Base-by-base conservation (phyloP, 2,113 vertebrate genomes). In the Syrrhaptes paradoxus region DNA sequence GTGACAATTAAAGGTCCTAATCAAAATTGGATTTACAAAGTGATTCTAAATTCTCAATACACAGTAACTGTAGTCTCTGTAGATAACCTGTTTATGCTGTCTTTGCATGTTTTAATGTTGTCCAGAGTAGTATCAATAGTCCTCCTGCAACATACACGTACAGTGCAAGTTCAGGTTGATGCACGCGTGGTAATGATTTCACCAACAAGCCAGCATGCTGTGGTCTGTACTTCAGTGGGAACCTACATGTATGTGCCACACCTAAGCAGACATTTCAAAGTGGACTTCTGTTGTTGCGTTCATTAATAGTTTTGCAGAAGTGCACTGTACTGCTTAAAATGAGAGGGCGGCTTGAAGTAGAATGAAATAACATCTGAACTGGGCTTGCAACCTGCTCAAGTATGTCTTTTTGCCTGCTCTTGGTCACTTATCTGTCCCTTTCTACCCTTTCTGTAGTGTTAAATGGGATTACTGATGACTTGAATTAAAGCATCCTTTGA, bases 111-210 rank as follows among this genome's bases (percentile, higher is more conserved):
- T 85, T 55, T 38, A 24, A 2, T 63, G 55, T 36, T 79, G 31
- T 51, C 25, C 67, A 3, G 0, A 18, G 55, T n/a, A n/a, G 1
- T 28, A 19, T 11, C 71, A 55, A 2, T n/a, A 52, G 41, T 22
- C 87, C 12, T 87, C 13, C 36, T 43, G 14, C 63, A 41, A 41
- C 13, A 6, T 5, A 11, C 17, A 13, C 0, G 0, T 36, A 17
- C 55, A 28, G 24, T 0, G 0, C 0, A 0, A 25, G 70, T 49
- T 74, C 45, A 59, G 41, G 28, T 52, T 22, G 18, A 8, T 48
- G 65, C 4, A 1, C 3, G 15, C 38, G 32, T 54, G 77, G 78
- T 45, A 7, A 13, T 15, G 22, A 17, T 74, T 66, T 52, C 45
- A 29, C 12, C 48, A 59, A 34, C 51, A 18, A 34, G 66, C 26